These are phyloP conservation scores for Perognathus longimembris DNA, from an alignment of 2,113 vertebrate species.

Conservation along the genomic window DNA sequence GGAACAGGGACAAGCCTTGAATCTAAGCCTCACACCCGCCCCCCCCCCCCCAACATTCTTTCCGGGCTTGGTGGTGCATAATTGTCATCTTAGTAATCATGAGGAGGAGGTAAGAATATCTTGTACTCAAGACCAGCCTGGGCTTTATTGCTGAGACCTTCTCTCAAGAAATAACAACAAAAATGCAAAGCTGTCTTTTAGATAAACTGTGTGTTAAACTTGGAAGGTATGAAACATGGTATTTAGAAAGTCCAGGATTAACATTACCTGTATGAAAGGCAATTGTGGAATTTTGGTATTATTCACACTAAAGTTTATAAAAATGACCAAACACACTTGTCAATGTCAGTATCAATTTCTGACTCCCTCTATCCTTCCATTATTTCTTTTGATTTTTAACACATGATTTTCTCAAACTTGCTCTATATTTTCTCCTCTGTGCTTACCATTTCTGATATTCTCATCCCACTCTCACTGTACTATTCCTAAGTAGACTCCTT, in stretches of 20 bases:
- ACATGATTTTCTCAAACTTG: slow-evolving; percentile 7
- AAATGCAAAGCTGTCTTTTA: not conserved
- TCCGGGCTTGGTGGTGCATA: not conserved
- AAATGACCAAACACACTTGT: not conserved
- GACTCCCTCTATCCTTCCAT: not conserved
- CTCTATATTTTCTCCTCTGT: not conserved
- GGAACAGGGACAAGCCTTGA: too few species aligned
- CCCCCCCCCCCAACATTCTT: too few species aligned
- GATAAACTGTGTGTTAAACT: not conserved
- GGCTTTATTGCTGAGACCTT: not conserved
- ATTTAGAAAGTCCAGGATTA: not conserved
- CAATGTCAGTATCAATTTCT: not conserved
- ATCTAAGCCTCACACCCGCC: too few species aligned
- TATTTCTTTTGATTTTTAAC: not conserved
- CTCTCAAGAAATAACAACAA: not conserved
- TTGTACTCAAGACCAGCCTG: too few species aligned
- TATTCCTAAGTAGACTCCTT: not conserved
- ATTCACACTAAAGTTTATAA: not conserved
- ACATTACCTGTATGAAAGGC: not conserved
- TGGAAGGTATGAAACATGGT: not conserved
- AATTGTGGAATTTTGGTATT: not conserved
- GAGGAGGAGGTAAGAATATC: not conserved
- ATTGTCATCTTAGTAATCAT: not conserved
- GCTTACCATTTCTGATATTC: not conserved
- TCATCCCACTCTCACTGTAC: not conserved